Conservation (phyloP, 2,797 vertebrate species). For the Catharus ustulatus region DNA sequence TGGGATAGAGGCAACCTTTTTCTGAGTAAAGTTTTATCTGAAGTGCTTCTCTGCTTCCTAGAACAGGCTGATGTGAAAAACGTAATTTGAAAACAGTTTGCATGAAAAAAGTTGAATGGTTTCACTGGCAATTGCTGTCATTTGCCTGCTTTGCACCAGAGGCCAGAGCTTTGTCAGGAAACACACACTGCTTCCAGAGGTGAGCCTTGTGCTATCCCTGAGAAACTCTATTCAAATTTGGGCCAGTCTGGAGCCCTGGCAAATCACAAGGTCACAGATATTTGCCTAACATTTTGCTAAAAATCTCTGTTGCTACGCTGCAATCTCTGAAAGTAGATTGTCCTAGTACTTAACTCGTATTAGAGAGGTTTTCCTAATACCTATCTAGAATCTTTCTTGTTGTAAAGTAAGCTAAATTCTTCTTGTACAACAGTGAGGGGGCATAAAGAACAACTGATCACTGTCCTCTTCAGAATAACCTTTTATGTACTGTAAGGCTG, state of each 20-base stretch:
- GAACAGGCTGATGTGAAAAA: background rate
- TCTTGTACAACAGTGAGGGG: background rate
- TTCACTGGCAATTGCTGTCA: background rate
- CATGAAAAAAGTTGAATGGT: background rate
- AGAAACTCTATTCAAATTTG: slow-evolving; percentile 11
- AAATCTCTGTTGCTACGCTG: background rate
- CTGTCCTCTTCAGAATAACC: background rate
- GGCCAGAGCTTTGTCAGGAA: background rate
- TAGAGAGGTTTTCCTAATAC: background rate
- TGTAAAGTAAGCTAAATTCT: slow-evolving; percentile 1
- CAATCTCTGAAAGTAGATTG: background rate
- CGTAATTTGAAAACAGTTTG: background rate
- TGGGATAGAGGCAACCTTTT: background rate
- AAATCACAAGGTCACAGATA: slow-evolving; percentile 22
- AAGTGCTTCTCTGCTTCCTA: background rate
- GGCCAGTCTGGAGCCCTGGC: background rate
- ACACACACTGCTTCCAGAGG: background rate
- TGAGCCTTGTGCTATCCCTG: background rate
- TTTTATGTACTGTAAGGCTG: slow-evolving; percentile 15
- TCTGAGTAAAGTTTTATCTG: background rate
- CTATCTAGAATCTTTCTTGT: background rate
- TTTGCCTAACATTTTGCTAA: slow-evolving; percentile 15
- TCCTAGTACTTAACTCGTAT: background rate
- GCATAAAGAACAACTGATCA: background rate
- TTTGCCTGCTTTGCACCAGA: background rate